Evolutionary conservation across 2,797 vertebrate species (phyloP).

Genomic region (Knipowitschia caucasica): DNA sequence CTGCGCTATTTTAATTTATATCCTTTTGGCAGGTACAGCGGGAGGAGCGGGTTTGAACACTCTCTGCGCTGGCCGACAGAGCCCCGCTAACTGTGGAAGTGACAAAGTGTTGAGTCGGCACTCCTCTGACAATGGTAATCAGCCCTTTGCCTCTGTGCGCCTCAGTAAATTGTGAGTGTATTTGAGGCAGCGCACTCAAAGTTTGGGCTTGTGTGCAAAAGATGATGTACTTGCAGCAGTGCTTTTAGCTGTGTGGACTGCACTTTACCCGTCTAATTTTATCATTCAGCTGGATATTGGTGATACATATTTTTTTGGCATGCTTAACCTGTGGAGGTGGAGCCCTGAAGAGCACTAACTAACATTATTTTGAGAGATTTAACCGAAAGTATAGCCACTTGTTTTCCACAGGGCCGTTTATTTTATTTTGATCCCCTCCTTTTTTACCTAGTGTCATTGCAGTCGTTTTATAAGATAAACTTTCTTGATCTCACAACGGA

Average conservation of each 20-base stretch:
- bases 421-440: too few species aligned
- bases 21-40: conserved; percentile 17
- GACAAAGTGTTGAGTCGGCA: conserved; percentile 54
- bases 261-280: not conserved
- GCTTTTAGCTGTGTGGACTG: not conserved
- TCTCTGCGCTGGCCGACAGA: conserved; percentile 34
- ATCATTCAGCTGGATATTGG: not conserved
- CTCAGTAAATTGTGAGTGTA: conserved; percentile 18
- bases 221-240: conserved; percentile 9
- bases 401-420: too few species aligned
- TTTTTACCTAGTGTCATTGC: too few species aligned
- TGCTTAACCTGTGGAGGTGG: too few species aligned
- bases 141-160: conserved; percentile 36
- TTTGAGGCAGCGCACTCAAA: not conserved
- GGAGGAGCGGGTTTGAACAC: conserved; percentile 20
- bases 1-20: conserved; percentile 14
- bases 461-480: too few species aligned
- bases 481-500: too few species aligned
- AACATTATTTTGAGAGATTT: too few species aligned
- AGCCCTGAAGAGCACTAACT: too few species aligned
- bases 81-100: conserved; percentile 42
- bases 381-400: too few species aligned
- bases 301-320: too few species aligned
- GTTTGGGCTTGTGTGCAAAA: not conserved
- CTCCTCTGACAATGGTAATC: conserved; percentile 55